phyloP scores from a whole-genome alignment of 2,888 invertebrate species.

The Hymenopus coronatus region DNA sequence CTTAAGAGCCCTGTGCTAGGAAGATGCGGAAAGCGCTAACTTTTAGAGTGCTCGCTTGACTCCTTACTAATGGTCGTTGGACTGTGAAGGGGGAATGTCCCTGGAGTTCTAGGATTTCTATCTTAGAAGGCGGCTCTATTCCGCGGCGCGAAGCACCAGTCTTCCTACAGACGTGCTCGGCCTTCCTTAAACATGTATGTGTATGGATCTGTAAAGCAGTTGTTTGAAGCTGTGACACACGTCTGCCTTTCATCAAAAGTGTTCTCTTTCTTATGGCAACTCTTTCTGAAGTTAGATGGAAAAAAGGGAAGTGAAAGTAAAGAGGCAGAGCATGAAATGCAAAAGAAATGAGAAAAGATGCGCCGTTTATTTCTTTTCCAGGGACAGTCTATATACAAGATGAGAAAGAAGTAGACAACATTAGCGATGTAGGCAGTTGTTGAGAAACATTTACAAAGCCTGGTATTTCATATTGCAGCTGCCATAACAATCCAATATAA shows the following conservation, averaged over 20 bases:
- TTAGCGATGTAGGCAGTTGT: too few relatives aligned
- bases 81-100: constrained; percentile 8
- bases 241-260: not conserved
- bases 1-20: not conserved
- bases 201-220: not conserved
- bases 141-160: not conserved
- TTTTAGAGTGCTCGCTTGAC: constrained; percentile 28
- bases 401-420: too few relatives aligned
- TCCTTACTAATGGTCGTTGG: constrained; percentile 20
- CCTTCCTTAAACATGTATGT: not conserved
- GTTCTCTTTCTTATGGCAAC: not conserved
- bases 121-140: not conserved
- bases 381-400: too few relatives aligned
- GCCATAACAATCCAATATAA: too few relatives aligned
- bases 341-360: too few relatives aligned
- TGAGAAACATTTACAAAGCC: too few relatives aligned
- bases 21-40: constrained; percentile 20
- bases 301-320: too few relatives aligned
- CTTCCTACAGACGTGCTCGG: not conserved
- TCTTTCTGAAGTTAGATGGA: not conserved
- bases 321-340: too few relatives aligned
- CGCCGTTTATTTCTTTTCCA: too few relatives aligned
- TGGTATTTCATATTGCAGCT: too few relatives aligned
- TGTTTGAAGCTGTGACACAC: not conserved
- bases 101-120: not conserved